phyloP scores from a whole-genome alignment of 2,113 vertebrate genomes.

The Empidonax alnorum region DNA sequence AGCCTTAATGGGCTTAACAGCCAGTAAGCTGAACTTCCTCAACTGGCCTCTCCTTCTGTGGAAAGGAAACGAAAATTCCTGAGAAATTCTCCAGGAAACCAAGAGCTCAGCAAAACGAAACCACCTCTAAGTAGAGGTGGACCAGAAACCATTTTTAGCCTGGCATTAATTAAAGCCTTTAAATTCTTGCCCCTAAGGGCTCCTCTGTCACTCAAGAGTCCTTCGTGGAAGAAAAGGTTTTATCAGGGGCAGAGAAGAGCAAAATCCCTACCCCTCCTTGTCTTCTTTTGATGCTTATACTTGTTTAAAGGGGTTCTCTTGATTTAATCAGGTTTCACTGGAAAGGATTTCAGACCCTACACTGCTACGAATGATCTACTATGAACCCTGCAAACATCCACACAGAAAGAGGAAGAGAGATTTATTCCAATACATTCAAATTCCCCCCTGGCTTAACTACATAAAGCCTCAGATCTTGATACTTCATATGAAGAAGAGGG shows the following conservation, averaged over 20 bases:
- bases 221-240: neutral
- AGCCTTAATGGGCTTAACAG: neutral
- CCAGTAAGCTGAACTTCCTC: neutral
- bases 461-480: neutral
- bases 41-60: neutral
- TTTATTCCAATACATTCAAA: neutral
- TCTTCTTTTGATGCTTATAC: neutral
- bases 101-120: neutral
- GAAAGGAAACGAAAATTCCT: neutral
- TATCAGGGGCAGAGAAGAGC: neutral
- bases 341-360: neutral
- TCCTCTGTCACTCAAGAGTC: neutral
- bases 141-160: neutral
- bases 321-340: neutral
- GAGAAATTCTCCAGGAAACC: neutral
- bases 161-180: neutral
- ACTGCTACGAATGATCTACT: neutral
- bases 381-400: neutral
- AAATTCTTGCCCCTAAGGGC: neutral
- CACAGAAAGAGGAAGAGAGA: neutral
- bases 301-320: neutral
- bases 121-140: neutral
- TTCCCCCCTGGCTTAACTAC: neutral
- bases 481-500: neutral
- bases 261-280: neutral